Evolutionary conservation across 1,140 invertebrate species (phyloP), one percentile per base, ranked within the genome.

Genomic region (Anastrepha ludens): DNA sequence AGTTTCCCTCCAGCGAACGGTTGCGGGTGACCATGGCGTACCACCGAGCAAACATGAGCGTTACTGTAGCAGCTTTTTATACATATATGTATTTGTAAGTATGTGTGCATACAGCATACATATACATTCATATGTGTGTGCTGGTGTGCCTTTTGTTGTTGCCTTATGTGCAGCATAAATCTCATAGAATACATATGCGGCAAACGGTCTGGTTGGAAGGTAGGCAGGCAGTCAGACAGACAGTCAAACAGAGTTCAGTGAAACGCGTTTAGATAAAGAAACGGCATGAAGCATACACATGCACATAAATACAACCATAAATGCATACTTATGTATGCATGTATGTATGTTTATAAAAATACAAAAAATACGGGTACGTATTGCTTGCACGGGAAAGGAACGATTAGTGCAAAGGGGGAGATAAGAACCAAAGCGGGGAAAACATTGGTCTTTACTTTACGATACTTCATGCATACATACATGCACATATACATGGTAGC

Each of bases 201-300:
- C n/a, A n/a, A 81, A 81, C 44, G 74, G 44, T 9, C 20, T 50
- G 44, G 47, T 9, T 47, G 74, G 47, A 7, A 81, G 17, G 74
- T 41, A 74, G 41, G 39, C 41, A 47, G 47, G 41, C 41, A n/a
- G 13, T n/a, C 47, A 55, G 44, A 50, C 47, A 55, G 17, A 67
- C 7, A 50, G 74, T 8, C 47, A 81, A 50, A 29, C 74, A 50
- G 74, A 81, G 74, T 81, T 81, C 74, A 81, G 74, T 81, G 74
- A 81, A 81, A 81, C 74, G n/a, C 74, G 41, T 81, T 81, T 81
- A 81, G 74, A 81, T 81, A 81, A 70, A 9, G 44, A 70, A 44
- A 17, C 29, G 41, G 39, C 17, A 55, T 13, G 29, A 67, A 6
- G n/a, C 17, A 55, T 47, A 81, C 50, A 81, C 55, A 74, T 47